Base-by-base conservation (phyloP, 2,888 invertebrate genomes). In the Drosophila phalerata region DNA sequence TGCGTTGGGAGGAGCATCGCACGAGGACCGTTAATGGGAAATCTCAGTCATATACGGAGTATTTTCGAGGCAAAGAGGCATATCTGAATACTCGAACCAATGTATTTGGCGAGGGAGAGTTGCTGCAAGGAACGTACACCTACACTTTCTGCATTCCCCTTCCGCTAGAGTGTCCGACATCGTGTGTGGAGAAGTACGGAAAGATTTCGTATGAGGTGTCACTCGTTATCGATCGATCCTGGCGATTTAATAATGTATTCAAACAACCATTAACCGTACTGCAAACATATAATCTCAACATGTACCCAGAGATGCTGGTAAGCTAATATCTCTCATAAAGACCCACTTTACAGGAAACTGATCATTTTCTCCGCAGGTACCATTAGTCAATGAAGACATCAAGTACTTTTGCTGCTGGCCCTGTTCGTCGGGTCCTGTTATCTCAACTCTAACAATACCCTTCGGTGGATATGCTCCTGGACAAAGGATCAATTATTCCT, bases 201-300 rank as follows among this genome's bases (percentile, higher is more conserved):
- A 94, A 95, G 87, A 94, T 98, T 32, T 93, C 95, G 19, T 98
- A 97, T 90, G 95, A 94, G 4, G 93, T 96, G 2, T 96, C 95
- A 89, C 95, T 96, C 5, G 95, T 94, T 0, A 91, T 97, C 9
- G 96, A 97, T 90, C 90, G 96, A 9, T 96, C 97, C n/a, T 96
- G 96, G 96, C 96, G 96, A 80, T 96, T 96, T 91, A 85, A 91
- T 38, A 91, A 89, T 62, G 72, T 74, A 1, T 91, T 84, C 34
- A 81, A 79, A 17, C 81, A 83, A 40, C 83, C 89, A 0, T 96
- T 97, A 82, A 96, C 96, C 22, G 95, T 98, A 11, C 94, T 96
- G 52, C 95, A 96, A 73, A 94, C 95, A 5, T 93, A 97, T 77
- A 97, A 97, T 92, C 94, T 98, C 66, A 97, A 97, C 92, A 93